Percentiles rank a stretch among this genome's conserved stretches.
Evolutionary conservation across 2,113 vertebrate genomes (phyloP).

Genomic region (Gobio gobio): DNA sequence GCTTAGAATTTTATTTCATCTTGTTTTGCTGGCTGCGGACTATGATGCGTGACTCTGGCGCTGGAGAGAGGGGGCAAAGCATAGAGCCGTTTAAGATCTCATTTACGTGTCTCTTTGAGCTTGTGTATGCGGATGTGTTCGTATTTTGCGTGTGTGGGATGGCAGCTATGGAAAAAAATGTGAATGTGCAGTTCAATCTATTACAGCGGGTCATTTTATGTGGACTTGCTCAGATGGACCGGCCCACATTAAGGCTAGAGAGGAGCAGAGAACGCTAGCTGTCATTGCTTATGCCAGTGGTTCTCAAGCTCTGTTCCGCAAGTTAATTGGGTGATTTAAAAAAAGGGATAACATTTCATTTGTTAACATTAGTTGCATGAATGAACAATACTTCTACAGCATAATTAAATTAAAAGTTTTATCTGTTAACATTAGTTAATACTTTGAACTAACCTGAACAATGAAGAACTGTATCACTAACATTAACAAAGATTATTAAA

Average conservation of each 20-base stretch:
- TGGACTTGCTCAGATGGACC: constrained; percentile 61
- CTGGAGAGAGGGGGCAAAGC: constrained; percentile 74
- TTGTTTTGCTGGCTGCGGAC: constrained; percentile 81
- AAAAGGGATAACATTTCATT: too few species aligned
- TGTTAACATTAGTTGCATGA: too few species aligned
- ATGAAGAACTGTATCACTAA: too few species aligned
- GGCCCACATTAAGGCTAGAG: constrained; percentile 67
- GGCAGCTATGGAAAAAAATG: constrained; percentile 24
- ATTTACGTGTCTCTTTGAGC: constrained; percentile 67
- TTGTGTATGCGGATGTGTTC: constrained; percentile 40
- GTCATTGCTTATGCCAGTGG: neutral
- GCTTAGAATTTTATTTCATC: constrained; percentile 85
- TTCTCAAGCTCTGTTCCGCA: constrained; percentile 48
- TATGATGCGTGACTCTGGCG: constrained; percentile 80
- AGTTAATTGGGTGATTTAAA: constrained; percentile 20
- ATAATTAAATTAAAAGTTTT: too few species aligned
- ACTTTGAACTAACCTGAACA: too few species aligned
- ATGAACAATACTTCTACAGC: too few species aligned
- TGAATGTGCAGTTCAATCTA: constrained; percentile 32
- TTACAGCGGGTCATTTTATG: constrained; percentile 39
- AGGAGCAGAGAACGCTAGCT: constrained; percentile 54
- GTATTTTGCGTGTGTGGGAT: neutral
- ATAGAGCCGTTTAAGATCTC: constrained; percentile 74
- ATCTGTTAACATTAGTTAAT: too few species aligned
- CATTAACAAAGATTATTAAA: too few species aligned